Evolutionary conservation across 1,140 invertebrate genomes (phyloP).

Genomic region (Aphaenogaster rudis): DNA sequence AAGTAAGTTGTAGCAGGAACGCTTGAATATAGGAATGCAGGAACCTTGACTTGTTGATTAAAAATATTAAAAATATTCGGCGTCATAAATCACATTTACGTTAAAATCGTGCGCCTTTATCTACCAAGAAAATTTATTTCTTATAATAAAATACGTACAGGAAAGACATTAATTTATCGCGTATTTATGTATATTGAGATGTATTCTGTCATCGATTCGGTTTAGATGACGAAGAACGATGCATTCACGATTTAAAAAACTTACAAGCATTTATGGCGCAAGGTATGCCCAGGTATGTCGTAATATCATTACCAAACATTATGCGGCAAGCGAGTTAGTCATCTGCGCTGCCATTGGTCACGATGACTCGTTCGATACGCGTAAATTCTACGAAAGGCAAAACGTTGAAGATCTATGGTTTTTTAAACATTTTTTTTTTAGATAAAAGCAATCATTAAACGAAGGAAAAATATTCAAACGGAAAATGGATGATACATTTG

Average conservation of each 20-base stretch:
- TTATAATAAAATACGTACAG: not conserved
- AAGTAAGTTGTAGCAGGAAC: not conserved
- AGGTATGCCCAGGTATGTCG: not conserved
- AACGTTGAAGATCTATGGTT: not conserved
- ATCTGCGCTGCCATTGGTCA: constrained; percentile 2
- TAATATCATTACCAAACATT: constrained; percentile 22
- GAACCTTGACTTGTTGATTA: not conserved
- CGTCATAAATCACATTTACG: not conserved
- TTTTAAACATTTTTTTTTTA: not conserved
- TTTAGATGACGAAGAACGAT: not conserved
- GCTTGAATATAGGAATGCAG: not conserved
- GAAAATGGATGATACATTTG: not conserved
- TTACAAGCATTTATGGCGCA: not conserved
- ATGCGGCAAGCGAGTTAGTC: constrained; percentile 12
- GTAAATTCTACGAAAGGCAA: not conserved
- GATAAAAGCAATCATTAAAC: not conserved
- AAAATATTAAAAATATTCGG: not conserved
- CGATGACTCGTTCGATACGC: not conserved
- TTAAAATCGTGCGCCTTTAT: not conserved
- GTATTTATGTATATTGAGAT: not conserved
- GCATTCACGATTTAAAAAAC: not conserved
- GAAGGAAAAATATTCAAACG: not conserved
- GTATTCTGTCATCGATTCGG: not conserved
- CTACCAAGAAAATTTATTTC: not conserved
- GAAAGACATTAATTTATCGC: not conserved